Evolutionary conservation across 2,797 vertebrate genomes (phyloP), one percentile per base, ranked within the genome.

Genomic region (Lateolabrax maculatus): DNA sequence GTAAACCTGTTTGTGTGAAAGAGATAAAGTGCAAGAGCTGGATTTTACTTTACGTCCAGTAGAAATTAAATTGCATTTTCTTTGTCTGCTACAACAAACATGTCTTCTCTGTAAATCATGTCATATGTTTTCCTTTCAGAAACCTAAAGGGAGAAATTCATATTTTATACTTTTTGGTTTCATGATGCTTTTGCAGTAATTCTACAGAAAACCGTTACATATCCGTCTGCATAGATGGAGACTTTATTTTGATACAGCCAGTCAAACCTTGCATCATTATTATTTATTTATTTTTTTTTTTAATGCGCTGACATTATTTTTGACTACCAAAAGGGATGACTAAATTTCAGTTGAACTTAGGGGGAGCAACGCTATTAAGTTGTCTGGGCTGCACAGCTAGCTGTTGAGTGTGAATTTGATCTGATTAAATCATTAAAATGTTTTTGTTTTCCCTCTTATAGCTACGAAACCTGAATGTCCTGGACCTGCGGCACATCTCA

Each of bases 401-500:
- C 23, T 11, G 5, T 62, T 39, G 55, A n/a, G n/a, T 60, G 21
- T 71, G 53, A 80, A 48, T 61, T 51, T 68, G 29, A 72, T 31
- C 8, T 41, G 1, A 69, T 27, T 39, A 23, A 71, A 37, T 49
- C 19, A 34, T 61, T 8, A 2, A 39, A 18, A 6, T 41, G 7
- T 56, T 52, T 80, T 56, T 70, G 64, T 69, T 5, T 79, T 43
- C 11, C 36, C 53, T 77, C 69, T 55, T 79, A 78, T 81, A 99
- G 98, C 95, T 99, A 51, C 96, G 95, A 84, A 96, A 97, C 88
- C 96, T 99, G 93, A 97, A 94, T 39, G 97, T 96, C 87, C 94
- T 99, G 94, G 98, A 99, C 84, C 93, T 99, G 74, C 96, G 98
- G 88, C 97, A 99, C 93, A 99, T 99, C 93, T 98, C 97, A 19